phyloP scores from a whole-genome alignment of 2,113 vertebrate species.

The Mustela lutreola region DNA sequence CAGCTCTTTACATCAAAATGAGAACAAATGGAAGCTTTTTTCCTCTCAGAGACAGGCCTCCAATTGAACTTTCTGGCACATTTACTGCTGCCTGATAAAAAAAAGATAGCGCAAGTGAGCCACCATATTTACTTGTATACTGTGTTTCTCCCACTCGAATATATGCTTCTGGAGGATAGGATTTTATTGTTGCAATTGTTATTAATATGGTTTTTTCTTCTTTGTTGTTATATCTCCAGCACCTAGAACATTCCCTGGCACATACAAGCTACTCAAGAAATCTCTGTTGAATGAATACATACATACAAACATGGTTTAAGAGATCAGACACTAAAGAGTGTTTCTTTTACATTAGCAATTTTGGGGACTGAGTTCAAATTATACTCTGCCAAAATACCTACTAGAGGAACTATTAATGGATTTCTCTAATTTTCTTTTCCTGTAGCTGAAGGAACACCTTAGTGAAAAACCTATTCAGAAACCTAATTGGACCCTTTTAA shows the following conservation, averaged over 20 bases:
- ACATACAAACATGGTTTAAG: neutral
- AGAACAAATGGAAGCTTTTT: slow-evolving; percentile 12
- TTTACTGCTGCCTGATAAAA: neutral
- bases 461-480: neutral
- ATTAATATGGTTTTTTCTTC: neutral
- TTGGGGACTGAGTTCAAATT: neutral
- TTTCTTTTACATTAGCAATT: neutral
- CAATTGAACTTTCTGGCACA: neutral
- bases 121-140: neutral
- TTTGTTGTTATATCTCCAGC: neutral
- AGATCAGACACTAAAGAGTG: neutral
- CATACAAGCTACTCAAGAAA: neutral
- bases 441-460: slow-evolving; percentile 90
- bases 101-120: neutral
- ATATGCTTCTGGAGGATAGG: neutral
- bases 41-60: neutral
- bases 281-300: neutral
- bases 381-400: neutral
- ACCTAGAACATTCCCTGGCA: neutral
- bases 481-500: slow-evolving; percentile 88
- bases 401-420: neutral
- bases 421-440: neutral
- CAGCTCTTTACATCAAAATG: neutral
- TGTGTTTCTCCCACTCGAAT: neutral
- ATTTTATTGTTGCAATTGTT: neutral